phyloP scores from a whole-genome alignment of 1,140 invertebrate species.

The Drosophila ironensis region DNA sequence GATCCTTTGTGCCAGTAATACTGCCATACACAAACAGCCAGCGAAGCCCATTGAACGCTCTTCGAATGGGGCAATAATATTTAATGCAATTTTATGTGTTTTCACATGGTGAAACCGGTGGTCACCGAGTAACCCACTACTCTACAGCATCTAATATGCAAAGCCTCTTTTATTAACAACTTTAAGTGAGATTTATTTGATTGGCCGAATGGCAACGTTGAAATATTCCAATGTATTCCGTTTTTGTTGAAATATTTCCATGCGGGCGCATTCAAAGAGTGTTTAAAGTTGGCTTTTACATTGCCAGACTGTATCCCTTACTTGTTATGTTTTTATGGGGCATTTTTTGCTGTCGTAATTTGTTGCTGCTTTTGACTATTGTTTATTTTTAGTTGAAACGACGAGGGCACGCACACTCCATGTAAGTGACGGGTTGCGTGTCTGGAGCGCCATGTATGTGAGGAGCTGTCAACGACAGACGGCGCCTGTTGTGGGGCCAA shows the following conservation, averaged over 20 bases:
- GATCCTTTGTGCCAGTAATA: conserved; percentile 30
- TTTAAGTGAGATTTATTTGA: conserved; percentile 4
- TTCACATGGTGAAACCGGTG: conserved; percentile 1
- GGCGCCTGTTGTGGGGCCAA: conserved; percentile 9
- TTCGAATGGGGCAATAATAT: conserved; percentile 37
- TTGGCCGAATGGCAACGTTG: too few species aligned
- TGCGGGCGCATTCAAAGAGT: background rate
- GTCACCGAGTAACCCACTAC: too few species aligned
- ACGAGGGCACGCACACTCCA: conserved; percentile 35
- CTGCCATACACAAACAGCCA: background rate
- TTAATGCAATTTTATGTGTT: conserved; percentile 50
- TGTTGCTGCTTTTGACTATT: conserved; percentile 35
- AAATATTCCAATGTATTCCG: background rate
- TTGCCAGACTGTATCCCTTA: background rate
- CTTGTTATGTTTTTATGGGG: conserved; percentile 4
- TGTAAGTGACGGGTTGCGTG: conserved; percentile 43
- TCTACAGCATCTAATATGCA: conserved; percentile 9
- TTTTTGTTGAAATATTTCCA: background rate
- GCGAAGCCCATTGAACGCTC: conserved; percentile 3
- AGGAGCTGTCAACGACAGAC: conserved; percentile 56
- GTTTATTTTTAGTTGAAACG: conserved; percentile 65
- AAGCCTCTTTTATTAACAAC: background rate
- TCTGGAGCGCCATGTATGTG: conserved; percentile 28
- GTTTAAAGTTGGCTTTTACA: background rate
- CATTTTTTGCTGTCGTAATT: conserved; percentile 21